phyloP scores from a whole-genome alignment of 2,113 vertebrate genomes.

The Xiphorhynchus elegans region DNA sequence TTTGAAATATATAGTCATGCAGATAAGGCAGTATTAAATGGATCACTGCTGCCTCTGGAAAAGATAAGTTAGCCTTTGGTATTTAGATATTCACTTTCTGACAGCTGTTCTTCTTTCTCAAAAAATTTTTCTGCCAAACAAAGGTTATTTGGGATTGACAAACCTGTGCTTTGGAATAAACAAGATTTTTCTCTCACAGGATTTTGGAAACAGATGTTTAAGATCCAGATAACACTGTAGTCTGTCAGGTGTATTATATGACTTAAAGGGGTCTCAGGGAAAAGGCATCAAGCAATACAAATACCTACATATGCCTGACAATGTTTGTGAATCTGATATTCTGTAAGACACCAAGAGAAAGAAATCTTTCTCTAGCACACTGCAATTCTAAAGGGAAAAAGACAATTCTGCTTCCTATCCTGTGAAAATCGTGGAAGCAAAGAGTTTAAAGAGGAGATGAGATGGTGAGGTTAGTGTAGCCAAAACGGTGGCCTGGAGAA shows the following conservation, averaged over 20 bases:
- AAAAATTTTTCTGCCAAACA: background rate
- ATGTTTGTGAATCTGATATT: background rate
- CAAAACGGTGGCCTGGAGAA: background rate
- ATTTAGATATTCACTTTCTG: background rate
- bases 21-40: conserved; percentile 35
- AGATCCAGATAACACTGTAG: background rate
- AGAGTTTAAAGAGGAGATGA: background rate
- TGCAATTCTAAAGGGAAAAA: background rate
- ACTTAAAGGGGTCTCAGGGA: background rate
- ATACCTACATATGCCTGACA: background rate
- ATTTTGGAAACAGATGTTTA: background rate
- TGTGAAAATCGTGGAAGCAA: background rate
- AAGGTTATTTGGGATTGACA: conserved; percentile 22
- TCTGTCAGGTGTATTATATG: background rate
- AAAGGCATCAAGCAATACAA: background rate
- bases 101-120: background rate
- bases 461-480: background rate
- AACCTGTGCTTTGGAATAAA: background rate
- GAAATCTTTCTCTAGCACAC: background rate
- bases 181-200: conserved; percentile 8
- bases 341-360: background rate
- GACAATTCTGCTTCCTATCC: background rate
- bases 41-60: conserved; percentile 22
- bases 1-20: background rate
- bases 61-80: conserved; percentile 22